These are phyloP conservation scores for Pachypeltis micranthus DNA, from an alignment of 1,140 invertebrate genomes.

Conservation along the genomic window DNA sequence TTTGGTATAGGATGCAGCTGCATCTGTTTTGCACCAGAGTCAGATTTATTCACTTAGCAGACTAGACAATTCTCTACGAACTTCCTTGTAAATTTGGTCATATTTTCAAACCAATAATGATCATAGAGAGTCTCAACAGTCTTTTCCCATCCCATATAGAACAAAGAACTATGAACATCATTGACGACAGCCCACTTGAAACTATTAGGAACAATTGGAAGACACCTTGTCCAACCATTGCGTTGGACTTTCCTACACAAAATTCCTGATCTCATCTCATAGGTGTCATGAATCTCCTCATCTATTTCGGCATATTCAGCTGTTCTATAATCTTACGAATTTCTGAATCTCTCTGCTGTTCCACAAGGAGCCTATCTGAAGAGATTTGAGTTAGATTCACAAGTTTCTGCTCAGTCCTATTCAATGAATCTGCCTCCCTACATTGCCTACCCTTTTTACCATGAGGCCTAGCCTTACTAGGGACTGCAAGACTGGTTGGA, in stretches of 20 bases:
- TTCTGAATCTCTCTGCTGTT: background rate
- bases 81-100: constrained; percentile 10
- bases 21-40: constrained; percentile 2
- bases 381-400: background rate
- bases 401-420: background rate
- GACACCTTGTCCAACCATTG: no score
- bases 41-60: constrained; percentile 2
- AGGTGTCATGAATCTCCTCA: background rate
- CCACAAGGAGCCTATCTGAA: no score
- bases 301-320: background rate
- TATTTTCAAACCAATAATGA: constrained; percentile 11
- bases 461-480: background rate
- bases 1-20: constrained; percentile 12
- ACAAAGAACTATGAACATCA: background rate
- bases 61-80: constrained; percentile 11
- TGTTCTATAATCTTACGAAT: background rate
- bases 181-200: background rate
- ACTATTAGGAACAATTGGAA: background rate
- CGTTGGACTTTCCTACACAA: background rate
- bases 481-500: no score
- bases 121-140: background rate
- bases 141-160: background rate
- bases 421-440: background rate
- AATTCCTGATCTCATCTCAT: background rate
- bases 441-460: background rate